These are phyloP conservation scores for Desoria tigrina DNA, from an alignment of 2,888 invertebrate species.

Conservation along the genomic window DNA sequence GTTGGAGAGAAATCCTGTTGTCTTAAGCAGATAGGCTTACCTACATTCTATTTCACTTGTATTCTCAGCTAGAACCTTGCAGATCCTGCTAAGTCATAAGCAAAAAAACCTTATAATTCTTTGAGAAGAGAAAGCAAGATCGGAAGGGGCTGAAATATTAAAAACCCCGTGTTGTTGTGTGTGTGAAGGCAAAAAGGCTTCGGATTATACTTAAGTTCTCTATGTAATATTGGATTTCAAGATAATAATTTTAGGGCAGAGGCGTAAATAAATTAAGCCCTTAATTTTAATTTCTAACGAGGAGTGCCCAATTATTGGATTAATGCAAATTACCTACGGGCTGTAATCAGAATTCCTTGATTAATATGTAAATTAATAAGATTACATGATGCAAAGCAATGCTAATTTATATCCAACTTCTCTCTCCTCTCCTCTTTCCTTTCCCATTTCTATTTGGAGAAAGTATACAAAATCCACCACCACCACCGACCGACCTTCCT, in stretches of 20 bases:
- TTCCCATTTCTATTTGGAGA: not conserved
- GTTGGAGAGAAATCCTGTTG: too few relatives aligned
- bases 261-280: conserved; percentile 54
- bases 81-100: too few relatives aligned
- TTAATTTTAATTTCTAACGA: conserved; percentile 55
- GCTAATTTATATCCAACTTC: conserved; percentile 54
- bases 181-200: too few relatives aligned
- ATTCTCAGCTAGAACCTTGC: too few relatives aligned
- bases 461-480: conserved; percentile 1
- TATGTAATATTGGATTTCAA: conserved; percentile 14
- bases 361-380: conserved; percentile 55
- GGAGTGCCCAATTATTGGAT: conserved; percentile 54
- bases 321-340: conserved; percentile 54
- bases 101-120: too few relatives aligned
- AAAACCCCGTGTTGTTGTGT: too few relatives aligned
- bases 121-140: too few relatives aligned
- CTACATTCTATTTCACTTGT: too few relatives aligned
- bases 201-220: too few relatives aligned
- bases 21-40: too few relatives aligned
- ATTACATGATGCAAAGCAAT: conserved; percentile 55
- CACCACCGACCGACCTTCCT: not conserved
- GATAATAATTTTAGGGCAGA: conserved; percentile 52
- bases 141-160: too few relatives aligned
- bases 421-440: conserved; percentile 15
- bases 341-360: conserved; percentile 54